Evolutionary conservation across 2,888 invertebrate genomes (phyloP), one percentile per base, ranked within the genome.

Genomic region (Masnerella sp.): DNA sequence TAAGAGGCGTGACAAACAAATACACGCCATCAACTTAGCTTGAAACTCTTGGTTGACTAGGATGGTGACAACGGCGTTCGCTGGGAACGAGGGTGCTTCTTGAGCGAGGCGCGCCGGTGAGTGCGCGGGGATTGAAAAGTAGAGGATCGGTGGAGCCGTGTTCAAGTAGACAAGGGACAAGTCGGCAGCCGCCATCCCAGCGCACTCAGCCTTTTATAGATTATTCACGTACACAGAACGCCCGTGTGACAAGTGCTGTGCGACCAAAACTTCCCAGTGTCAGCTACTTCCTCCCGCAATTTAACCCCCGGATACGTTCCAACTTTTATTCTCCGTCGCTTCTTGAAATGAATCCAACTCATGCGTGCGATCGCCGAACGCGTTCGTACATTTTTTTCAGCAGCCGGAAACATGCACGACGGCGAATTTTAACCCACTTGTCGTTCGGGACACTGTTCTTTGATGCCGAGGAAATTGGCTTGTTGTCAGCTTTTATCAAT

Each of bases 101-200:
- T 68, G 62, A 64, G 72, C 71, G 70, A 68, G 67, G 52, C 49
- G 61, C 47, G 65, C 71, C 20, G 67, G 47, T 43, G 69, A 64
- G 42, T 40, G 56, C 61, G 65, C 58, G 54, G 75, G 81, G 82
- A 81, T 81, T 83, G 83, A 82, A 83, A 83, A 82, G 83, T 81
- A 79, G 81, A 84, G 84, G 84, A 82, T 84, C 80, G 82, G 81
- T 80, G 82, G 80, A 84, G 82, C 82, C 85, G 86, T 86, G 86
- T 85, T 87, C 86, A 87, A 87, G 86, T 87, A 85, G 86, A 85
- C 85, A 84, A 83, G 86, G 84, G 84, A 83, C 83, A 83, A 82
- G 84, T 83, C 84, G 81, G 83, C n/a, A n/a, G 81, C 81, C 77
- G 83, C 81, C 84, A 82, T 83, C 83, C 82, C 36, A 20, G 25